phyloP scores from a whole-genome alignment of 2,113 vertebrate species.

The Aspiorhynchus laticeps region DNA sequence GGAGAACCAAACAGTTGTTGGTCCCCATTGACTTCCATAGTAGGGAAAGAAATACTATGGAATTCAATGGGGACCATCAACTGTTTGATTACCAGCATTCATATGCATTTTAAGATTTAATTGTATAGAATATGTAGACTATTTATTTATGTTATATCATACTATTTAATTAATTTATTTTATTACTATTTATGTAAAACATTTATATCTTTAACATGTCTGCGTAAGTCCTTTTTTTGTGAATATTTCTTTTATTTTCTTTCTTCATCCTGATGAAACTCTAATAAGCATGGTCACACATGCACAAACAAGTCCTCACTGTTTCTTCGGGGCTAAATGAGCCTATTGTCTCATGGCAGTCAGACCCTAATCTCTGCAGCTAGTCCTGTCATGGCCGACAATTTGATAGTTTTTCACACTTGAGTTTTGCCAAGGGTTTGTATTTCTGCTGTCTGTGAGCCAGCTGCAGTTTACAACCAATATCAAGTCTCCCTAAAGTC shows the following conservation, averaged over 20 bases:
- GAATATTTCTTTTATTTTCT: neutral
- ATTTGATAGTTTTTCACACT: constrained; percentile 80
- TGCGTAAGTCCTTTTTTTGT: constrained; percentile 3
- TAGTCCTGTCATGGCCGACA: constrained; percentile 76
- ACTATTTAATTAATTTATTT: neutral
- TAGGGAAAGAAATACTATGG: no score
- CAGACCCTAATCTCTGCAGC: constrained; percentile 72
- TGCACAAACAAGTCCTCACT: constrained; percentile 64
- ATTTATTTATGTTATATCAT: neutral
- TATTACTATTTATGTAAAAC: neutral
- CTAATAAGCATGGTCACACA: constrained; percentile 47
- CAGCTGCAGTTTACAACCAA: constrained; percentile 75
- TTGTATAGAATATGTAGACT: neutral
- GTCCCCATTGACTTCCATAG: no score
- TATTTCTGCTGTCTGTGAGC: constrained; percentile 70
- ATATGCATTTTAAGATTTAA: neutral
- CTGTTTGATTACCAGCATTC: no score
- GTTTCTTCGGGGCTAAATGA: constrained; percentile 65
- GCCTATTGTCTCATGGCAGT: constrained; percentile 73
- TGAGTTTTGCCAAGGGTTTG: constrained; percentile 71
- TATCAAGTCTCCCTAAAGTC: constrained; percentile 63
- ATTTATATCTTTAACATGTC: neutral
- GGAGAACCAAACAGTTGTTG: no score
- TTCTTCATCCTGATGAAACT: constrained; percentile 33
- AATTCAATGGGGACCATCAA: no score